Percentiles rank a stretch among this genome's conserved stretches.
phyloP scores from a whole-genome alignment of 2,888 invertebrate species.

The Drosophila paramelanica region DNA sequence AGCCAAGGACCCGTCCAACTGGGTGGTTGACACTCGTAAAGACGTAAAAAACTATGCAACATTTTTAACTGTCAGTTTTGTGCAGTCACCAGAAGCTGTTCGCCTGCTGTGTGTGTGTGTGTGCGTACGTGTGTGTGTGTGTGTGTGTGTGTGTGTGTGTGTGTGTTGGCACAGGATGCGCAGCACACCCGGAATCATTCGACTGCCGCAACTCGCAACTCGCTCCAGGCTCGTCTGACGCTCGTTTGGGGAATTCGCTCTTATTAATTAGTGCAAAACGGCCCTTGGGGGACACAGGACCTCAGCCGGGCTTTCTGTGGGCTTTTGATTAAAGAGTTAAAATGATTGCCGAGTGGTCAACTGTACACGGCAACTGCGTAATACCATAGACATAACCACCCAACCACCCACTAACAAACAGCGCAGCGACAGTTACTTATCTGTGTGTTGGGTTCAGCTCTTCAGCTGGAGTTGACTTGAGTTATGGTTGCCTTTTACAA shows the following conservation, averaged over 20 bases:
- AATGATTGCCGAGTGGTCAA: slow-evolving; percentile 63
- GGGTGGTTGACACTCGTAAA: slow-evolving; percentile 79
- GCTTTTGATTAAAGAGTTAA: slow-evolving; percentile 72
- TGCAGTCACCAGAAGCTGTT: slow-evolving; percentile 60
- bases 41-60: slow-evolving; percentile 78
- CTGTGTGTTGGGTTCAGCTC: not conserved
- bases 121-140: slow-evolving; percentile 11
- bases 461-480: not conserved
- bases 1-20: slow-evolving; percentile 33
- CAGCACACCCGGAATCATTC: slow-evolving; percentile 43
- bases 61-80: slow-evolving; percentile 77
- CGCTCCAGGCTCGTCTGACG: slow-evolving; percentile 41
- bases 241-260: slow-evolving; percentile 72
- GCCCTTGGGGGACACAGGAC: slow-evolving; percentile 72
- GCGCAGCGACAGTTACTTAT: slow-evolving; percentile 1
- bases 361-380: slow-evolving; percentile 48
- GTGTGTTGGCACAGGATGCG: slow-evolving; percentile 36
- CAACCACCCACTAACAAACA: not conserved
- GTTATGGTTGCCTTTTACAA: not conserved
- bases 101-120: slow-evolving; percentile 7
- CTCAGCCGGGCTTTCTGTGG: slow-evolving; percentile 51
- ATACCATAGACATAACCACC: not conserved
- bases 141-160: slow-evolving; percentile 22
- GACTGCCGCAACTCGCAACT: slow-evolving; percentile 12
- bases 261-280: slow-evolving; percentile 81